Base-by-base conservation (phyloP, 2,113 vertebrate species). In the human (Homo sapiens) region DNA sequence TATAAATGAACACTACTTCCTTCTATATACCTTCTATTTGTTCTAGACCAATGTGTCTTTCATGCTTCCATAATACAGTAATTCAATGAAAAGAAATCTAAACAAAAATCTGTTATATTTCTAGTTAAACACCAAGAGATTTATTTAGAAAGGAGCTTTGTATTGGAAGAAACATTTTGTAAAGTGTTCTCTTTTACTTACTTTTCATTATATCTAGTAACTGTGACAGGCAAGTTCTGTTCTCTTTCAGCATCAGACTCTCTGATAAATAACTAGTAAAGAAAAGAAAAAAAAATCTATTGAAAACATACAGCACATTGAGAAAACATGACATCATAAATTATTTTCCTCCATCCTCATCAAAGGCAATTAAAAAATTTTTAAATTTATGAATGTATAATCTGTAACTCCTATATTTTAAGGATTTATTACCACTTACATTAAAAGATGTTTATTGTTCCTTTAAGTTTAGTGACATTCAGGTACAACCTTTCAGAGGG, bases 201-300 rank as follows among this genome's bases (percentile, higher is more conserved):
- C 99, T 98, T 99, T 99, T 99, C 99, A 99, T 99, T 22, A 98
- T 98, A 45, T 99, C 99, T 10, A 99, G 98, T 98, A 99, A 98
- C 94, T 99, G 99, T 17, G 98, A 98, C 70, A 99, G 98, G 2
- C 97, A 98, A 86, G 98, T 97, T 97, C 98, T 99, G 57, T 99
- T 98, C 11, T 99, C 99, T 98, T 99, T 99, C 94, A 99, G 97
- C 90, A 98, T 98, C 85, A 99, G 98, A 97, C 98, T 99, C 98
- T 99, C 99, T 61, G 98, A 99, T 98, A 99, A 99, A 96, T 99
- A 99, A 98, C 99, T 99, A 82, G 6, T 92, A 92, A 86, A 80
- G 61, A 97, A 55, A 92, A 12, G 10, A 93, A 0, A 5, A 70
- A 40, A 93, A 93, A 25, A 75, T 45, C 13, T 72, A 75, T 12